Evolutionary conservation across 1,140 invertebrate species (phyloP), one percentile per base, ranked within the genome.

Genomic region (Drosophila serrata): DNA sequence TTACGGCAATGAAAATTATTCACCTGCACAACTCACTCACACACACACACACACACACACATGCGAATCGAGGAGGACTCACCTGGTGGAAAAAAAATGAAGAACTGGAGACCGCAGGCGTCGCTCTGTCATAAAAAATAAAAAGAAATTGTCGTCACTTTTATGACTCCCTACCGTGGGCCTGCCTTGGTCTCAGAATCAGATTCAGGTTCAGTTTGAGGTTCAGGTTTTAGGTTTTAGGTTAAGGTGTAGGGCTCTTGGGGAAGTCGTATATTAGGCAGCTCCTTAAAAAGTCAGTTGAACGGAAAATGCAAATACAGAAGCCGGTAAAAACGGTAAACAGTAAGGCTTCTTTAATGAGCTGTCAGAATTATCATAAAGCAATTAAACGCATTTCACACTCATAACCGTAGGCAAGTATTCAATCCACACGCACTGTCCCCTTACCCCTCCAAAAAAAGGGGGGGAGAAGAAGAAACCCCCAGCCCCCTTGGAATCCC

Each of bases 311-410:
- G 67, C 62, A 84, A 45, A 49, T 53, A 35, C 70, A 67, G 68
- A 56, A 72, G 68, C 68, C 51, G 31, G 35, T 9, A 24, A 58
- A 51, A 65, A 65, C 42, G 33, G 61, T 67, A 40, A 58, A 72
- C 61, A 19, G 42, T 65, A 72, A 40, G 46, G 68, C 53, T 72
- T 35, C 40, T 42, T 55, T 81, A 81, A 90, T 90, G 81, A 76
- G 69, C 85, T 90, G 85, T 90, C 85, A 81, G 82, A 90, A 81
- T 90, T 72, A 85, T 90, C 86, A 90, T 90, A 90, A 90, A 90
- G 67, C 85, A 90, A 90, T 90, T 90, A 90, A 90, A 90, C 77
- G 84, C 68, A 84, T 80, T 81, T 90, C 74, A 77, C 80, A 68
- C 73, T 76, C 65, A 67, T 74, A 62, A 60, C 46, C 39, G 53